phyloP scores from a whole-genome alignment of 2,113 vertebrate species.

The Uria aalge region DNA sequence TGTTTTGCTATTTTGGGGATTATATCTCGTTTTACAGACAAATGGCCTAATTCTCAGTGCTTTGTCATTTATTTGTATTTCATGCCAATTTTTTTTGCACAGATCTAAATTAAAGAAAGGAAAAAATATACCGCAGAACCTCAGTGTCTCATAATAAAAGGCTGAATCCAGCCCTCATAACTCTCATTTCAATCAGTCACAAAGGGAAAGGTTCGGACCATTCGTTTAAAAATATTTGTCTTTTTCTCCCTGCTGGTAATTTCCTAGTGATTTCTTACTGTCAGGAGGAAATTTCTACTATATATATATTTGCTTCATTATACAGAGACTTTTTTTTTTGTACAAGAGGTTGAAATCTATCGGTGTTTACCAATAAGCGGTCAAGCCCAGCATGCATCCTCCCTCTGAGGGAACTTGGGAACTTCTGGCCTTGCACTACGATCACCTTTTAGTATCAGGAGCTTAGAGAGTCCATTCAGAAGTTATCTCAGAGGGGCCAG shows the following conservation, averaged over 20 bases:
- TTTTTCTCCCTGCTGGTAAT: background rate
- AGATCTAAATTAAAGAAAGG: conserved; percentile 23
- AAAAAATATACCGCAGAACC: background rate
- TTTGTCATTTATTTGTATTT: conserved; percentile 54
- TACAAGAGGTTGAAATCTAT: background rate
- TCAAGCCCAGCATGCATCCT: background rate
- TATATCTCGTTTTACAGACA: conserved; percentile 40
- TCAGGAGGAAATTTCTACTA: background rate
- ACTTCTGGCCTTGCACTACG: background rate
- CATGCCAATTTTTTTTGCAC: background rate
- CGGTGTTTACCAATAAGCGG: background rate
- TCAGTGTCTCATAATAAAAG: conserved; percentile 20
- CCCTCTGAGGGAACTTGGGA: background rate
- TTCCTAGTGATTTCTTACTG: conserved; percentile 11
- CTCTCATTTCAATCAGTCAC: conserved; percentile 14
- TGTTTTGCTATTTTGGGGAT: conserved; percentile 49
- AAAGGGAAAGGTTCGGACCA: background rate
- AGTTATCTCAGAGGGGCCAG: conserved; percentile 26
- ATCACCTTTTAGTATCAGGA: conserved; percentile 1
- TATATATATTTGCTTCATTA: background rate
- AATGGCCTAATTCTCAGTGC: conserved; percentile 31
- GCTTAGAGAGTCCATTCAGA: conserved; percentile 1
- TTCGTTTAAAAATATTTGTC: background rate
- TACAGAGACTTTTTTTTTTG: background rate
- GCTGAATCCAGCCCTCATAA: conserved; percentile 5